Evolutionary conservation across 2,888 invertebrate genomes (phyloP).

Genomic region (Phyllotreta cruciferae): DNA sequence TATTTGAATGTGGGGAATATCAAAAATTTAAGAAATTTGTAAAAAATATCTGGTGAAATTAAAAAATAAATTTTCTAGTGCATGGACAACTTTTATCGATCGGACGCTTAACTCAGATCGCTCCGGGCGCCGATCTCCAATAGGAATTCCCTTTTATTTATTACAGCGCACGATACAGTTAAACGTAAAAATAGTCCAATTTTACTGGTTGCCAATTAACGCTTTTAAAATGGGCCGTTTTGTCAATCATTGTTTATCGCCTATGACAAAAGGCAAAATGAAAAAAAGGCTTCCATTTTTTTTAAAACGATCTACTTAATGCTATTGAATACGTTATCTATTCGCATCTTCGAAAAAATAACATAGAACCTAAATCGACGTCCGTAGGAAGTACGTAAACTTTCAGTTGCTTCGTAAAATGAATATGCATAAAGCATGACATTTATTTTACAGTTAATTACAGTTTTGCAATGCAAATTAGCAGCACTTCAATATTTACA

Average conservation of each 20-base stretch:
- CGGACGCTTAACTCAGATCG: constrained; percentile 3
- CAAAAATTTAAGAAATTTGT: neutral
- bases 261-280: neutral
- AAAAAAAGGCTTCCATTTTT: no score
- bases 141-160: constrained; percentile 11
- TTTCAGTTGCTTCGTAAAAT: constrained; percentile 49
- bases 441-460: constrained; percentile 58
- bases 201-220: constrained; percentile 12
- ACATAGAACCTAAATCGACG: constrained; percentile 44
- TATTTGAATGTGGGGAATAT: no score
- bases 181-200: constrained; percentile 6
- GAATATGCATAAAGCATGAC: constrained; percentile 54
- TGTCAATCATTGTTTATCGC: constrained; percentile 10
- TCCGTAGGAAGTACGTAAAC: constrained; percentile 45
- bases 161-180: constrained; percentile 1
- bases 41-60: neutral
- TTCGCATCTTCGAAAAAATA: constrained; percentile 29
- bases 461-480: constrained; percentile 58
- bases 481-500: constrained; percentile 55
- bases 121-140: constrained; percentile 1
- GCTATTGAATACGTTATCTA: neutral
- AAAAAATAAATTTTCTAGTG: neutral
- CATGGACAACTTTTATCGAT: neutral
- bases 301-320: no score
- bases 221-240: constrained; percentile 4